These are phyloP conservation scores for Danaus chrysippus DNA, from an alignment of 2,888 invertebrate species.

Conservation along the genomic window DNA sequence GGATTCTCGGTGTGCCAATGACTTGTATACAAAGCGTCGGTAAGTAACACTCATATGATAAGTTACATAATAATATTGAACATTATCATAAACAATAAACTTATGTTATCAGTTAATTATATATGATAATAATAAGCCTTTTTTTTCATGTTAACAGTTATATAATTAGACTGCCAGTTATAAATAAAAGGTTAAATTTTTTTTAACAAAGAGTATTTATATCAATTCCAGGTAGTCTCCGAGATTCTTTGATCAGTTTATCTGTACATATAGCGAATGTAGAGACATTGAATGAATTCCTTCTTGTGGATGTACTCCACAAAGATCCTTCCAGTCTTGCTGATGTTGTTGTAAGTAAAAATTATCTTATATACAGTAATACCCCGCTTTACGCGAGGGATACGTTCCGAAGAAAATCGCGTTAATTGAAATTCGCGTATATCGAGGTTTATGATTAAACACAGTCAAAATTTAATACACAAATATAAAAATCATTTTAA, in stretches of 20 bases:
- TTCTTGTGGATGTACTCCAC: conserved; percentile 91
- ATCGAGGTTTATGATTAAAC: too few relatives aligned
- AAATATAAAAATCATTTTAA: too few relatives aligned
- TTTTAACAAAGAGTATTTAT: too few relatives aligned
- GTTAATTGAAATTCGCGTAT: too few relatives aligned
- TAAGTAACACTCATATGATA: conserved; percentile 39
- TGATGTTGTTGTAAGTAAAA: conserved; percentile 61
- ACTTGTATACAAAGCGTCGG: conserved; percentile 83
- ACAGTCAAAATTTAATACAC: too few relatives aligned
- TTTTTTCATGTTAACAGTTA: background rate
- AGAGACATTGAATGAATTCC: conserved; percentile 85
- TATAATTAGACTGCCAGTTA: too few relatives aligned
- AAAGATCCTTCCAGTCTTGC: conserved; percentile 76
- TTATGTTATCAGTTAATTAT: background rate
- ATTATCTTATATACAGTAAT: background rate
- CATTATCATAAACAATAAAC: background rate
- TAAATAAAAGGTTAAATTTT: too few relatives aligned
- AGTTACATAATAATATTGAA: conserved; percentile 4
- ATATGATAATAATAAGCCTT: background rate
- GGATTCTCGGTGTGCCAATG: conserved; percentile 83
- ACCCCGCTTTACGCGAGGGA: too few relatives aligned
- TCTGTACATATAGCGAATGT: conserved; percentile 83
- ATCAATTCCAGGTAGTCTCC: conserved; percentile 54
- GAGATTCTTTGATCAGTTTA: conserved; percentile 82
- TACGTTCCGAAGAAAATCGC: too few relatives aligned